Percentiles rank a stretch among this genome's conserved stretches.
phyloP scores from a whole-genome alignment of 64 coral and sea anemone genomes.

The Dendrophyllia cribrosa region DNA sequence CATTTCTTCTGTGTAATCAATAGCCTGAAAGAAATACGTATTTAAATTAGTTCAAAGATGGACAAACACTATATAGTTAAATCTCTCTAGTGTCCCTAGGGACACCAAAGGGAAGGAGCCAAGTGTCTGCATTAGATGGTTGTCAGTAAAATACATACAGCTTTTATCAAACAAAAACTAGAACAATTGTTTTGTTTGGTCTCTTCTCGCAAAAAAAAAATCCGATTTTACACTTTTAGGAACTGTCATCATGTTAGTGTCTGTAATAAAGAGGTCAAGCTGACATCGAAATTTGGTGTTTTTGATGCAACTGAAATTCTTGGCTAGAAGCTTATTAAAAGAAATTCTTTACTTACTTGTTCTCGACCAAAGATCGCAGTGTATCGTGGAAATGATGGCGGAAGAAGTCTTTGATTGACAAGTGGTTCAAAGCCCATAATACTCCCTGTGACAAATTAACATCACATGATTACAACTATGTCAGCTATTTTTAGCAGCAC shows the following conservation, averaged over 20 bases:
- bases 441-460: slow-evolving; percentile 32
- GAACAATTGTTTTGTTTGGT: no score
- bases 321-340: background rate
- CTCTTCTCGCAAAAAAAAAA: no score
- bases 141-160: no score
- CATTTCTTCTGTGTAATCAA: slow-evolving; percentile 82
- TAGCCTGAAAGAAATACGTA: slow-evolving; percentile 58
- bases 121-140: no score
- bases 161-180: no score
- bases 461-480: background rate
- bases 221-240: no score
- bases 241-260: no score
- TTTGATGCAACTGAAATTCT: no score
- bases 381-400: slow-evolving; percentile 96
- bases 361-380: slow-evolving; percentile 83
- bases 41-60: background rate
- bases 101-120: no score
- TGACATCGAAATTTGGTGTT: background rate
- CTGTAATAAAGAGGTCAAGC: no score
- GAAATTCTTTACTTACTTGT: slow-evolving; percentile 28
- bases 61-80: background rate
- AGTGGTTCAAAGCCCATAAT: slow-evolving; percentile 99
- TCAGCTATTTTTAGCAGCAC: no score
- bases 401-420: slow-evolving; percentile 93
- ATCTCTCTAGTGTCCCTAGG: no score